Evolutionary conservation across 2,888 invertebrate genomes (phyloP).

Genomic region (Ochlodes sylvanus): DNA sequence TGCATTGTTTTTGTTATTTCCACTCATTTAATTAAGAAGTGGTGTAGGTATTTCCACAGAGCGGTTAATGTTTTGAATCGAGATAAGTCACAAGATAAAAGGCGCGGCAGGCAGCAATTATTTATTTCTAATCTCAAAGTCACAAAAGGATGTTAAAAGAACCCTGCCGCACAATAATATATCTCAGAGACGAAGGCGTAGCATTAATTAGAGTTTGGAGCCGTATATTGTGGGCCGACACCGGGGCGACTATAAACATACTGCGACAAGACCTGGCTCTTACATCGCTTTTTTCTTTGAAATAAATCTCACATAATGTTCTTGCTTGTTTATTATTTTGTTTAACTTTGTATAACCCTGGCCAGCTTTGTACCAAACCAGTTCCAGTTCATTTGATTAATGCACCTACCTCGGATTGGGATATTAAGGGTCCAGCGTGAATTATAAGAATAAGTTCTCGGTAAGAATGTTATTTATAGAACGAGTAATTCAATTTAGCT

Average conservation of each 20-base stretch:
- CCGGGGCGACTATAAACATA: conserved; percentile 73
- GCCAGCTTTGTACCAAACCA: conserved; percentile 76
- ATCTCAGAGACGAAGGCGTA: conserved; percentile 64
- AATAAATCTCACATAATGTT: conserved; percentile 82
- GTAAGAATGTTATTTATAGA: conserved; percentile 78
- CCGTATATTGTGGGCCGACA: conserved; percentile 71
- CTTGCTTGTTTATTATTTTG: conserved; percentile 83
- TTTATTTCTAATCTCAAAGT: conserved; percentile 48
- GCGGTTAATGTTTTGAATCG: conserved; percentile 30
- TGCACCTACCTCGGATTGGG: conserved; percentile 65
- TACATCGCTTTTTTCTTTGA: conserved; percentile 75
- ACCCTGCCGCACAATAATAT: conserved; percentile 59
- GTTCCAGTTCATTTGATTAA: conserved; percentile 79
- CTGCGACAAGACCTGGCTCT: conserved; percentile 76
- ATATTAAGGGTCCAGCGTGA: conserved; percentile 75
- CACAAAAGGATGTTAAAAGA: conserved; percentile 57
- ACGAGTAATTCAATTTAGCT: conserved; percentile 57
- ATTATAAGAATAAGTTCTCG: conserved; percentile 71
- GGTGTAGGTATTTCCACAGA: conserved; percentile 27
- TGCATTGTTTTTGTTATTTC: conserved; percentile 59
- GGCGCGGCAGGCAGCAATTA: conserved; percentile 42
- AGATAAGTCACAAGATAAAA: conserved; percentile 43
- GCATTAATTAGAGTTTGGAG: conserved; percentile 80
- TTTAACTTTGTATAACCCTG: conserved; percentile 69
- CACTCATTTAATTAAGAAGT: conserved; percentile 37